Percentiles rank a stretch among this genome's conserved stretches.
Conservation (phyloP, 2,113 vertebrate genomes). For the Agapornis roseicollis region DNA sequence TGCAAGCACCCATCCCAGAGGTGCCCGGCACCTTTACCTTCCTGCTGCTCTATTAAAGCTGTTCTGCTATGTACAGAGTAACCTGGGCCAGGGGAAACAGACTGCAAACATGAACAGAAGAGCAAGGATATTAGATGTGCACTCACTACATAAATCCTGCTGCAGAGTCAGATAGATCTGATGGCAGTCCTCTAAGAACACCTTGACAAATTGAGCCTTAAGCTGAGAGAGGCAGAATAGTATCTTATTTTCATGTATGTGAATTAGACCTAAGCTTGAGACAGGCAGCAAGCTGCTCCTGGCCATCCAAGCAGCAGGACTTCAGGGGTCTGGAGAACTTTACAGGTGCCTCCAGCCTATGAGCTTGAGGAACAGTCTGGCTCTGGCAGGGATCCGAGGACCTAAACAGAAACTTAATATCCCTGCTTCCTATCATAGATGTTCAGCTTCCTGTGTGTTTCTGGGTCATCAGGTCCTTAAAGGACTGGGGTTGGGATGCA, state of each 20-base stretch:
- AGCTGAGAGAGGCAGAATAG: neutral
- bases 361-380: neutral
- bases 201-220: neutral
- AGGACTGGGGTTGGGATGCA: neutral
- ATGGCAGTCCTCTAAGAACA: neutral
- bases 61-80: neutral
- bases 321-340: neutral
- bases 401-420: neutral
- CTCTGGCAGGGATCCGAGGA: neutral
- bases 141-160: neutral
- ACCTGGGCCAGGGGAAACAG: neutral
- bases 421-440: neutral
- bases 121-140: rapidly evolving
- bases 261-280: neutral
- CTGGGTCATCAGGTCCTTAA: neutral
- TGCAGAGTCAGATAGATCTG: neutral
- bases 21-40: neutral
- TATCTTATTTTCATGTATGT: neutral
- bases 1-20: neutral
- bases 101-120: rapidly evolving
- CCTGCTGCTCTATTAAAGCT: neutral
- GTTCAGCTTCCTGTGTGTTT: neutral
- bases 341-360: neutral
- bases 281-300: neutral
- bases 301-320: neutral